Base-by-base conservation (phyloP, 2,888 invertebrate genomes). In the Mycalesis mineus region DNA sequence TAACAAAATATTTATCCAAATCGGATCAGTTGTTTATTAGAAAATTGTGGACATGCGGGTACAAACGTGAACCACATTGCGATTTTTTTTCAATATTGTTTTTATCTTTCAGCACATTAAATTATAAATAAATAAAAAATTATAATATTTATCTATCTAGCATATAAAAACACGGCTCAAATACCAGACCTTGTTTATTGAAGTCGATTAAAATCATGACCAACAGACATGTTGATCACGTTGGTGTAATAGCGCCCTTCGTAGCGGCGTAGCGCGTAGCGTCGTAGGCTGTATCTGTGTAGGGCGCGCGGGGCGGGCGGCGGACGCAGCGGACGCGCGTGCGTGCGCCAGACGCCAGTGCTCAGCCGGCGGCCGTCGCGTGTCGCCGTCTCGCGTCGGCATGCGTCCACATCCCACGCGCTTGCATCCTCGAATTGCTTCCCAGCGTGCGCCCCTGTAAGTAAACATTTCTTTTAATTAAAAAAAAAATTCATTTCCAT, bases 361-460 rank as follows among this genome's bases (percentile, higher is more conserved):
- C 64, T 39, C 78, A 82, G 83, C 84, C 78, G 83, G 82, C 80
- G 78, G 73, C 72, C 73, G 80, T 76, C 80, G 82, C 82, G 86
- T 82, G 81, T 74, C 73, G 80, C 76, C 79, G 82, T 79, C 70
- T 70, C 76, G 75, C 82, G 83, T 78, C 68, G 84, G 83, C 73
- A 85, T 86, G 86, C 78, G 77, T 71, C 65, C 66, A 68, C 68
- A 67, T 69, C 66, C 67, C 22, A 49, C 40, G 64, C 68, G 70
- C 70, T 75, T 65, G 64, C 73, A 73, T 65, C 70, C 68, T 72
- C 69, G 71, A 71, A 70, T 68, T 68, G 70, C 71, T 69, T 67
- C 75, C 68, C 72, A 82, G 81, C 84, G 84, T 87, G 88, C 86
- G 88, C 88, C 84, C 83, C 82, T 84, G 88, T 88, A 80, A 90